Evolutionary conservation across 53 echinoderm and acorn worm species (phyloP).

Genomic region (Actinopyga echinites): DNA sequence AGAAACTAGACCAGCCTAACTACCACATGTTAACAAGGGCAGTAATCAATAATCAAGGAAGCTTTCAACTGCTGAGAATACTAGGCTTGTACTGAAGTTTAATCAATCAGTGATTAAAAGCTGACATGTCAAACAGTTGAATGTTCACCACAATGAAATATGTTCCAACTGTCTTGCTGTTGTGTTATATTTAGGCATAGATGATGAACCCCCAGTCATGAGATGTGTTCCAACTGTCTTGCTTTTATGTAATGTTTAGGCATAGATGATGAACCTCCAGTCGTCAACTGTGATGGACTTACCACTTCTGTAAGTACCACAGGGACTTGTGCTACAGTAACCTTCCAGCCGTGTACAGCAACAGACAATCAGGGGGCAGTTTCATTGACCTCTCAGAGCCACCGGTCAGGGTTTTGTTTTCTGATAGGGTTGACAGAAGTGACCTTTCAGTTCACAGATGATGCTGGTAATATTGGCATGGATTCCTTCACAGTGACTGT

Average conservation of each 20-base stretch:
- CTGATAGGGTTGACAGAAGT: conserved; percentile 39
- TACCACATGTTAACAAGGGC: no score
- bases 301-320: not conserved
- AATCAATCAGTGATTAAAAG: no score
- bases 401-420: conserved; percentile 38
- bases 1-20: no score
- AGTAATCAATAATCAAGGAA: no score
- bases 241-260: not conserved
- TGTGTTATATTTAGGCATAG: not conserved
- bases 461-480: conserved; percentile 36
- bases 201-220: no score
- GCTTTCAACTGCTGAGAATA: no score
- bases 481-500: conserved; percentile 51
- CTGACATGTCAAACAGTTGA: no score
- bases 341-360: not conserved
- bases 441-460: conserved; percentile 48
- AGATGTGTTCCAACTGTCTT: no score
- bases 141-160: no score
- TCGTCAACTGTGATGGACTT: conserved; percentile 2
- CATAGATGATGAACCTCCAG: not conserved
- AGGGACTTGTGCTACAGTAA: not conserved
- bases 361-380: conserved; percentile 2
- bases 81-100: no score
- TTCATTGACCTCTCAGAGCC: not conserved
- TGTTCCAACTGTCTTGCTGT: no score